These are phyloP conservation scores for Nomada fabriciana DNA, from an alignment of 2,888 invertebrate species.

Conservation along the genomic window DNA sequence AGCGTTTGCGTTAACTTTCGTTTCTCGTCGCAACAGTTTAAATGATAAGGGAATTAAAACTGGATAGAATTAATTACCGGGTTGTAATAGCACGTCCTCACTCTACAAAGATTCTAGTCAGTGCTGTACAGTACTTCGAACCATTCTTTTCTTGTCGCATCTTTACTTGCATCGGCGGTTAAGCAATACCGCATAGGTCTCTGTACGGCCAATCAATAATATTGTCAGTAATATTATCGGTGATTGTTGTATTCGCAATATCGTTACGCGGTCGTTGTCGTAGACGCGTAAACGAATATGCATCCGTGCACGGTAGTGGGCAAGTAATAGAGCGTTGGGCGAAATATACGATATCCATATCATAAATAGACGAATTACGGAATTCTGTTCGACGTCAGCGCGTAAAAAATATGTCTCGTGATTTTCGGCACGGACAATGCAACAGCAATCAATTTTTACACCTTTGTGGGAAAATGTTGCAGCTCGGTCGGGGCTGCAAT, in stretches of 20 bases:
- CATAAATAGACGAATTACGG: conserved; percentile 8
- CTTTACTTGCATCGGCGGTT: neutral
- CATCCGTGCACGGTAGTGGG: conserved; percentile 15
- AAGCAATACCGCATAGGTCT: conserved; percentile 12
- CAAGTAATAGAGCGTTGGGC: conserved; percentile 25
- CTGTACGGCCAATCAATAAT: conserved; percentile 3
- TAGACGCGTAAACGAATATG: conserved; percentile 10
- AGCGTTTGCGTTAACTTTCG: neutral
- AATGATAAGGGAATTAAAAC: conserved; percentile 18
- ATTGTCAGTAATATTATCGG: conserved; percentile 9
- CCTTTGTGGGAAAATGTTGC: neutral
- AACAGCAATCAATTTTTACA: neutral
- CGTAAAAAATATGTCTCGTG: neutral
- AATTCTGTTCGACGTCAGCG: neutral
- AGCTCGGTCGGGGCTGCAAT: neutral
- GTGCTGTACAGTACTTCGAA: conserved; percentile 53
- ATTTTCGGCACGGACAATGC: neutral
- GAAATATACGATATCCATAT: conserved; percentile 27
- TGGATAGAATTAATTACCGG: conserved; percentile 13
- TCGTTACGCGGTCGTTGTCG: conserved; percentile 14
- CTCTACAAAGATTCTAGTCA: conserved; percentile 67
- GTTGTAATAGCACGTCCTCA: conserved; percentile 15
- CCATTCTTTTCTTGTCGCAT: conserved; percentile 22
- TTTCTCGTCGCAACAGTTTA: conserved; percentile 27
- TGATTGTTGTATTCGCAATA: conserved; percentile 11